A percentile compares a stretch with the other conserved stretches of the same genome.
These are phyloP conservation scores for Lycocorax pyrrhopterus DNA, from an alignment of 2,113 vertebrate species.

Conservation along the genomic window DNA sequence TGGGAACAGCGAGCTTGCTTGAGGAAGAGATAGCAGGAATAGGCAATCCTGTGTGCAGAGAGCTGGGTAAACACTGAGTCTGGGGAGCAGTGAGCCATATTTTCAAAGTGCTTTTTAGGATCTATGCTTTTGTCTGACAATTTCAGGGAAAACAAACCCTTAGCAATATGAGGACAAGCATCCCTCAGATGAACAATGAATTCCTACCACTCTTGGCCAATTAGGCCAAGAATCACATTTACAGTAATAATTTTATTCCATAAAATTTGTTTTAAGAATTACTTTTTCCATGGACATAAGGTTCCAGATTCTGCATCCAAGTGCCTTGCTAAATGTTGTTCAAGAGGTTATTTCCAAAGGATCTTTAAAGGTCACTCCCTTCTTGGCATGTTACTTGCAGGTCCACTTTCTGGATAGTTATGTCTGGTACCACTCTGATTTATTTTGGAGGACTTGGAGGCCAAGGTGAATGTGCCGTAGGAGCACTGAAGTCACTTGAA, in stretches of 20 bases:
- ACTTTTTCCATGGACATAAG: background rate
- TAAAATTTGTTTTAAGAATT: background rate
- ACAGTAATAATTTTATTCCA: background rate
- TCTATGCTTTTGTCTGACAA: background rate
- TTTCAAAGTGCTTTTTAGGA: background rate
- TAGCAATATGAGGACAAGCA: background rate
- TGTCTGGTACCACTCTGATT: background rate
- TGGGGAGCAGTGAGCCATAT: background rate
- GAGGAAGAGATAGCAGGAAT: background rate
- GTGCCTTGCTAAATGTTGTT: background rate
- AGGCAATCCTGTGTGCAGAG: background rate
- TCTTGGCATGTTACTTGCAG: background rate
- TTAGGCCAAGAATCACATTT: background rate
- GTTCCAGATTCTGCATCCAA: background rate
- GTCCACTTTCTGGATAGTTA: background rate
- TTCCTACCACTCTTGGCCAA: background rate
- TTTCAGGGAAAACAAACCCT: background rate
- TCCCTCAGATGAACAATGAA: background rate
- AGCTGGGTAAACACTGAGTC: background rate
- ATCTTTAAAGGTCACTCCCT: background rate
- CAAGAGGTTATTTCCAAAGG: background rate
- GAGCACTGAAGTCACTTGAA: background rate
- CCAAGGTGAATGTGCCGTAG: background rate
- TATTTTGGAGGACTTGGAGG: background rate
- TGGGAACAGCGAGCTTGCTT: background rate